Evolutionary conservation across 2,888 invertebrate species (phyloP).

Genomic region (Nemurella pictetii): DNA sequence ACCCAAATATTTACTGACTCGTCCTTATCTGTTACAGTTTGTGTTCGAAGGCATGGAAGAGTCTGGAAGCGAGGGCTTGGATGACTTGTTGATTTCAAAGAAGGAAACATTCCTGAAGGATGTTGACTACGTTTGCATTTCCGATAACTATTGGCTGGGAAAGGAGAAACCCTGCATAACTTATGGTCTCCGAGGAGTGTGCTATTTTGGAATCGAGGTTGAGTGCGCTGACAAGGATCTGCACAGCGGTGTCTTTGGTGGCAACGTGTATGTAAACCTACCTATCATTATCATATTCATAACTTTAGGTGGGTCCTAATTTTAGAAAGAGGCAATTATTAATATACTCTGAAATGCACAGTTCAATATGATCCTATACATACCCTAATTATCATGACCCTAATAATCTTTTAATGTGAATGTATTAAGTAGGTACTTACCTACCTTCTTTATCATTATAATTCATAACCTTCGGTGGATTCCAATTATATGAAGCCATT

Average conservation of each 20-base stretch:
- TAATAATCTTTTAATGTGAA: no score
- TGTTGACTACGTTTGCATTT: conserved; percentile 95
- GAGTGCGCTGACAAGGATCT: conserved; percentile 89
- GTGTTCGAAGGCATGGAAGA: conserved; percentile 99
- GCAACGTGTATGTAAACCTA: conserved; percentile 74
- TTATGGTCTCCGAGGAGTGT: conserved; percentile 91
- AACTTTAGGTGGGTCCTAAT: no score
- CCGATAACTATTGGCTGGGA: conserved; percentile 98
- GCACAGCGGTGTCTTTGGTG: conserved; percentile 95
- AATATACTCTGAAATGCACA: no score
- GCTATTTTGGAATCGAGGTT: conserved; percentile 87
- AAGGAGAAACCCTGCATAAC: conserved; percentile 96
- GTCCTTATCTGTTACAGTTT: conserved; percentile 60
- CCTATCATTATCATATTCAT: no score
- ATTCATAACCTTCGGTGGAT: no score
- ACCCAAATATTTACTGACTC: background rate
- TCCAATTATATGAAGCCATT: no score
- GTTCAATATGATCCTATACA: no score
- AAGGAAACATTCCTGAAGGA: conserved; percentile 78
- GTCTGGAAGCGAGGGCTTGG: conserved; percentile 93
- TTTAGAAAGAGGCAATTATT: no score
- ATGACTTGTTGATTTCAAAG: conserved; percentile 72
- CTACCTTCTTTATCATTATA: no score
- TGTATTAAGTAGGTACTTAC: no score
- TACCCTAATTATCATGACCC: no score